Evolutionary conservation across 2,797 vertebrate genomes (phyloP).

Genomic region (Coccyzus lansbergi): DNA sequence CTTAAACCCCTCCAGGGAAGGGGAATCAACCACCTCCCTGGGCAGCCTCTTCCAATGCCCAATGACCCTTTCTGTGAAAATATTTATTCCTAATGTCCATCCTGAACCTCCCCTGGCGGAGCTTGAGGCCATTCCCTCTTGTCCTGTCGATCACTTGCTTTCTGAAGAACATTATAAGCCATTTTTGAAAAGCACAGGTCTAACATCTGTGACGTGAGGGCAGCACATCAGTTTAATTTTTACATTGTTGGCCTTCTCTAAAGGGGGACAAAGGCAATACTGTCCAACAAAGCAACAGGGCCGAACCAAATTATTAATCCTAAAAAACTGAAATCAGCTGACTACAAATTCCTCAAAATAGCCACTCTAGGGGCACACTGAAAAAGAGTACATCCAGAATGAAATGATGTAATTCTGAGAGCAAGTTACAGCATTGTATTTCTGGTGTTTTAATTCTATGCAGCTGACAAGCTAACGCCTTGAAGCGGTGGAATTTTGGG

Average conservation of each 20-base stretch:
- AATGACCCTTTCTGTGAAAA: too few relatives aligned
- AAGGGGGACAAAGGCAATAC: neutral
- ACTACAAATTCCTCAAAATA: slow-evolving; percentile 14
- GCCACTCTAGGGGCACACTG: neutral
- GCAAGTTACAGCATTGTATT: neutral
- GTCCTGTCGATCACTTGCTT: neutral
- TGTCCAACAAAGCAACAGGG: neutral
- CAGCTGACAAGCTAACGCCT: neutral
- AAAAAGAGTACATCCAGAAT: neutral
- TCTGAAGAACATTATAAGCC: neutral
- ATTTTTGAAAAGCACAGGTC: neutral
- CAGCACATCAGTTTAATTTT: neutral
- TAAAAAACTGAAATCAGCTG: neutral
- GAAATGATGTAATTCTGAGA: neutral
- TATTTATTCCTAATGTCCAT: too few relatives aligned
- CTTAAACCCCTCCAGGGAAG: too few relatives aligned
- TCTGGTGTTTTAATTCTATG: neutral
- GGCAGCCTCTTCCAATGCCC: too few relatives aligned
- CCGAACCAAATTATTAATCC: neutral
- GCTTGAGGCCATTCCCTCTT: too few relatives aligned
- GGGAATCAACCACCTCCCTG: too few relatives aligned
- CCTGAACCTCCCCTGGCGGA: too few relatives aligned
- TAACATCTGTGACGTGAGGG: neutral
- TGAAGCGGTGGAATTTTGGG: neutral
- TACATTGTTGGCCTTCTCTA: neutral